Base-by-base conservation (phyloP, 2,888 invertebrate genomes). In the Bembecia ichneumoniformis region DNA sequence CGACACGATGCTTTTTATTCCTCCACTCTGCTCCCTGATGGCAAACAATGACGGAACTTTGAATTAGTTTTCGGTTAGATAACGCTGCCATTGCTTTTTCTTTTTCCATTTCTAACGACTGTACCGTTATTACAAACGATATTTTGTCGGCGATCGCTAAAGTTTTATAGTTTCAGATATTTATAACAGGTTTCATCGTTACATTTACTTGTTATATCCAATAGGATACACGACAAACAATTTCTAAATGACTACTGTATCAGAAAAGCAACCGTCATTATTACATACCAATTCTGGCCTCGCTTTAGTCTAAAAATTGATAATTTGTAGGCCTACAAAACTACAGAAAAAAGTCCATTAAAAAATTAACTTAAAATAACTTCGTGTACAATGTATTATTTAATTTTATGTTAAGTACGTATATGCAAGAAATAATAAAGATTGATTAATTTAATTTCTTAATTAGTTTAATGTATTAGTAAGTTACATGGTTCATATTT, bases 1-100 rank as follows among this genome's bases (percentile, higher is more conserved):
- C 76, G 79, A 83, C 82, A 82, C 78, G 79, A 79, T 80, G 80
- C 76, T 82, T 82, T 82, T 83, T 82, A 81, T 81, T 74, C 75
- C 68, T 71, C 58, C 66, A 65, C 68, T 66, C 65, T 61, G 62
- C 66, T 72, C 71, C 73, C 70, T 62, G 66, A 64, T 65, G 76
- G 76, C 74, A 75, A 81, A 82, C 80, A 80, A 80, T 77, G 77
- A 77, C 73, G 67, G 73, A 80, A 82, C 77, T 83, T 82, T 74
- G 79, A 82, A 82, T 82, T 79, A 80, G 80, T 82, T 82, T 77
- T 71, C 64, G 71, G 78, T 73, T 77, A 77, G 82, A 82, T 82
- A 82, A 77, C 74, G 66, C 58, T 54, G 55, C 46, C 52, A 50
- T 54, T 51, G 55, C 48, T 43, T 52, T 53, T 53, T 46, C 46